Conservation (phyloP, 2,797 vertebrate genomes). For the Nyctalus aviator region DNA sequence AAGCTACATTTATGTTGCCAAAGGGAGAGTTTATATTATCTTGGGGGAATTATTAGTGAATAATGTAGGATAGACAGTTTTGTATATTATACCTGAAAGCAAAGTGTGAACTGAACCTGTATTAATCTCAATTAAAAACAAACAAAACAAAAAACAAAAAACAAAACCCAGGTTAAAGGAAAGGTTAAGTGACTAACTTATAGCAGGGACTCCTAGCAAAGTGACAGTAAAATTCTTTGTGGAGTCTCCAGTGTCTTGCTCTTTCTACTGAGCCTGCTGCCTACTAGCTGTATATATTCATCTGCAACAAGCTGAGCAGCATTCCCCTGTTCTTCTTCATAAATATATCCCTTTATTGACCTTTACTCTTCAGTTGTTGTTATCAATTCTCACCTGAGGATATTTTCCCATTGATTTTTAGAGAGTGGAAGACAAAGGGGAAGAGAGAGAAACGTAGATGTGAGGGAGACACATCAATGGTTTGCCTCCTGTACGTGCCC, state of each 20-base stretch:
- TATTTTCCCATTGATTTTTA: no score
- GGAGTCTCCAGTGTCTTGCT: neutral
- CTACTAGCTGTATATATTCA: neutral
- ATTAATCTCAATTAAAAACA: neutral
- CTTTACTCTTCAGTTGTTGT: no score
- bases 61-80: neutral
- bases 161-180: slow-evolving; percentile 7
- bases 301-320: neutral
- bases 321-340: neutral
- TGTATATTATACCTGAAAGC: neutral
- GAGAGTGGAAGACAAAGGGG: no score
- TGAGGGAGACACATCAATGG: no score
- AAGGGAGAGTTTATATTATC: slow-evolving; percentile 7
- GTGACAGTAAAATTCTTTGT: neutral
- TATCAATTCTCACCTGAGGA: no score
- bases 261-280: neutral
- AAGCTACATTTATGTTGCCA: neutral
- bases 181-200: neutral
- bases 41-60: slow-evolving; percentile 44
- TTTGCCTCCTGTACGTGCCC: no score
- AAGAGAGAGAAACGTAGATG: no score
- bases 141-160: neutral
- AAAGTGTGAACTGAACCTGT: neutral
- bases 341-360: no score
- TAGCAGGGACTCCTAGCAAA: neutral